These are phyloP conservation scores for Drosophila limbata DNA, from an alignment of 2,888 invertebrate genomes.

Conservation along the genomic window DNA sequence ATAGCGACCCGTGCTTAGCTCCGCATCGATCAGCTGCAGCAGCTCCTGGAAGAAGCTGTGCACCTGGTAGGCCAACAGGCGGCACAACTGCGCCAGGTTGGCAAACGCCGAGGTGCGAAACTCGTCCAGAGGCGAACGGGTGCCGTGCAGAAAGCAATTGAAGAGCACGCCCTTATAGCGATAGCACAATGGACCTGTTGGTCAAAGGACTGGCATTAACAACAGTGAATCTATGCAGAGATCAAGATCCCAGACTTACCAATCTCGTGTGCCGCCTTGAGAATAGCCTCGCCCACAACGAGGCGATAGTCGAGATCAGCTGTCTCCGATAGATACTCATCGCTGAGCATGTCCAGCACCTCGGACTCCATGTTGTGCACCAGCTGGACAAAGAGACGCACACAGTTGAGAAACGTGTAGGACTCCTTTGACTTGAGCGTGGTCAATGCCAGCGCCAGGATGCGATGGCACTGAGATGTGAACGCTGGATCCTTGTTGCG, in stretches of 20 bases:
- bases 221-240: not conserved
- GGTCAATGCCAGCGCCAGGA: constrained; percentile 82
- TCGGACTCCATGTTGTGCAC: constrained; percentile 81
- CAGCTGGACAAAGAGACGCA: constrained; percentile 81
- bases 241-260: constrained; percentile 61
- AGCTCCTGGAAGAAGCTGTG: constrained; percentile 84
- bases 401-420: constrained; percentile 84
- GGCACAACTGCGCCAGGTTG: constrained; percentile 83
- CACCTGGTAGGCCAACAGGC: constrained; percentile 83
- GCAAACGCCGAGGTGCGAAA: constrained; percentile 84
- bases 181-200: constrained; percentile 81
- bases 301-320: constrained; percentile 81
- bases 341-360: constrained; percentile 82
- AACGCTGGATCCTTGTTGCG: constrained; percentile 73
- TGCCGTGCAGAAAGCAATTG: constrained; percentile 83
- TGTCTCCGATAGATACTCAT: constrained; percentile 82
- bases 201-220: not conserved
- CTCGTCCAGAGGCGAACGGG: constrained; percentile 77
- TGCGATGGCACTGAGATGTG: constrained; percentile 77
- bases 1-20: constrained; percentile 79
- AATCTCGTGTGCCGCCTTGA: constrained; percentile 82
- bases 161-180: constrained; percentile 82
- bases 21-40: constrained; percentile 75
- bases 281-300: constrained; percentile 84
- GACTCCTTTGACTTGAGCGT: constrained; percentile 83